Base-by-base conservation (phyloP, 2,797 vertebrate species). In the Sebastes elongatus region DNA sequence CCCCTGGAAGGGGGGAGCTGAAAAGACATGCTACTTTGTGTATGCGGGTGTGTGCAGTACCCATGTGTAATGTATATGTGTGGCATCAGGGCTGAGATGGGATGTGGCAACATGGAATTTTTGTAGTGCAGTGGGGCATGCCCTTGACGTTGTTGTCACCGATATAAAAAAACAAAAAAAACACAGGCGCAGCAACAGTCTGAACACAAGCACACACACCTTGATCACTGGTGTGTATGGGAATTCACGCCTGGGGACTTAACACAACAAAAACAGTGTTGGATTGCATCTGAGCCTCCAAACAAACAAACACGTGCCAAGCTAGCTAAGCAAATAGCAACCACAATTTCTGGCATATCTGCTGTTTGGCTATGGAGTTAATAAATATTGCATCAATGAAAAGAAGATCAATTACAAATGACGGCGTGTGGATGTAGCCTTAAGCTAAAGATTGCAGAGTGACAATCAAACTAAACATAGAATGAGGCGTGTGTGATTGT, bases 141-240 rank as follows among this genome's bases (percentile, higher is more conserved):
- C 83, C 89, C 89, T 91, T 86, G 69, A 92, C 81, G 73, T 78
- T 67, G 77, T 74, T 86, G 82, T 89, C 88, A 66, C 68, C 66
- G 80, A 85, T 70, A 70, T 0, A 74, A 76, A n/a, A 52, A 10
- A 52, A 52, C 1, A 5, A 27, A n/a, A 52, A 80, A 85, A 88
- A 87, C 78, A 84, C 55, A 84, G 22, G 66, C 32, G 10, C 42
- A 53, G 66, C 46, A 81, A 83, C 71, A 78, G 30, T 57, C 65
- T 78, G 76, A 86, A 85, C 75, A 86, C 78, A 78, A 71, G 71
- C 73, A 69, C 63, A 69, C 63, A 62, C 78, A 89, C 92, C 88
- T 92, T 93, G 86, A 93, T 90, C 87, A 82, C 66, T 60, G 35
- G 74, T 75, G 77, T 84, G 67, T 77, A 16, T 79, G 87, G 81